phyloP scores from a whole-genome alignment of 2,113 vertebrate species.

The Macquaria australasica region DNA sequence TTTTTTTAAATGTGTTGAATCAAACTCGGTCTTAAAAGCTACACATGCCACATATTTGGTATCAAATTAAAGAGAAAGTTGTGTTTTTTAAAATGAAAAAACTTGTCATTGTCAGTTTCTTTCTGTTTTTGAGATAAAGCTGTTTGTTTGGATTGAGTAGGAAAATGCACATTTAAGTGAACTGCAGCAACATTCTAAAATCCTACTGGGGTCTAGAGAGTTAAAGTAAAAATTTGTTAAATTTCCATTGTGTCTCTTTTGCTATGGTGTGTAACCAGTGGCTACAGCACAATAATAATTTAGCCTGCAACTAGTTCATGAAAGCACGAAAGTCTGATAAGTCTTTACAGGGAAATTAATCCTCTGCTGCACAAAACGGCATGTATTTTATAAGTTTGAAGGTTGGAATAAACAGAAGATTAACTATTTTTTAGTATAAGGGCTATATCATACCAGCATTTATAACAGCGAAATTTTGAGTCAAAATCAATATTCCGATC shows the following conservation, averaged over 20 bases:
- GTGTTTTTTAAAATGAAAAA: no score
- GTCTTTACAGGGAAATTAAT: conserved; percentile 17
- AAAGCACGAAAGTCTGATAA: conserved; percentile 17
- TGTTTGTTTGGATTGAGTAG: no score
- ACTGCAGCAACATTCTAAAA: no score
- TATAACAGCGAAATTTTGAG: not conserved
- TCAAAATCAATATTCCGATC: conserved; percentile 18
- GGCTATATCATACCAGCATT: not conserved
- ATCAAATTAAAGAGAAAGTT: no score
- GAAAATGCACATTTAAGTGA: no score
- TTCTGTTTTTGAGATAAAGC: no score
- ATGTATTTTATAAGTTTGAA: not conserved
- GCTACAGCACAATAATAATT: conserved; percentile 40
- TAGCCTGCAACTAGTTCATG: conserved; percentile 33
- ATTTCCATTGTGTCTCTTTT: not conserved
- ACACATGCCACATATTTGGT: no score
- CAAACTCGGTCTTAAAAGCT: no score
- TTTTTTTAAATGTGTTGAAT: no score
- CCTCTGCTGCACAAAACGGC: not conserved
- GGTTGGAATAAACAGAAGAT: conserved; percentile 14
- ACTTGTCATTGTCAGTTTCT: no score
- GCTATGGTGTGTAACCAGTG: not conserved
- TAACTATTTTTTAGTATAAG: not conserved
- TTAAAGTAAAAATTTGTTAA: conserved; percentile 7
- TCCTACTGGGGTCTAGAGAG: no score